Base-by-base conservation (phyloP, 1,140 invertebrate genomes). In the Anoplophora glabripennis region DNA sequence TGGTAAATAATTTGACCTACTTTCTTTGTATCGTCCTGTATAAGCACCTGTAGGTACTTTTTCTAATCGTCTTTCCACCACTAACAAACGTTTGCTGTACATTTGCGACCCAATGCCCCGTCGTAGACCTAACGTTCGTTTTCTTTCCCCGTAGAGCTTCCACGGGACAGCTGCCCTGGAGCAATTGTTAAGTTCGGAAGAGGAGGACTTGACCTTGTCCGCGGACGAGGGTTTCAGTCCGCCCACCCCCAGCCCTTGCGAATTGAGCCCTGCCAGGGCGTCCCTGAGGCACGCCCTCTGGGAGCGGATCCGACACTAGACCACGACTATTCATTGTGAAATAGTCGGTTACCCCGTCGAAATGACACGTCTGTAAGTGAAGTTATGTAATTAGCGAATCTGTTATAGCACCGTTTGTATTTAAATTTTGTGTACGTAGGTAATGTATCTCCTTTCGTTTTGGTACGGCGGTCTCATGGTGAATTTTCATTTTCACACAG, bases 171-270 rank as follows among this genome's bases (percentile, higher is more conserved):
- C 73, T 57, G 74, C 73, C 15, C 54, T 76, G 47, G 74, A 75
- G 59, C 73, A 76, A 47, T 59, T 74, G 12, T 70, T 75, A 45
- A 73, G 72, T 68, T 74, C 72, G 10, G 72, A 74, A 35, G 72
- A 74, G 42, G 74, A 76, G 53, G 74, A 76, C 49, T 49, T 72
- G 45, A 75, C 74, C 3, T 53, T 76, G 17, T 76, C 74, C 1
- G 72, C 71, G 3, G 74, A 76, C 48, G 74, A 76, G 49, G 72
- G 72, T 33, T 73, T 76, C 54, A 76, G 73, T 66, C 74, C 74
- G 3, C 74, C 74, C 1, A 75, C 74, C 11, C 74, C 74, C 9
- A 75, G 72, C 56, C 74, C 74, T 4, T 74, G 71, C 57, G 73
- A 73, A 46, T 59, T 72, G 14, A 76, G 73, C 58, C 74, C 74